Percentiles rank a stretch among this genome's conserved stretches.
Evolutionary conservation across 2,797 vertebrate species (phyloP).

Genomic region (Triplophysa bombifrons): DNA sequence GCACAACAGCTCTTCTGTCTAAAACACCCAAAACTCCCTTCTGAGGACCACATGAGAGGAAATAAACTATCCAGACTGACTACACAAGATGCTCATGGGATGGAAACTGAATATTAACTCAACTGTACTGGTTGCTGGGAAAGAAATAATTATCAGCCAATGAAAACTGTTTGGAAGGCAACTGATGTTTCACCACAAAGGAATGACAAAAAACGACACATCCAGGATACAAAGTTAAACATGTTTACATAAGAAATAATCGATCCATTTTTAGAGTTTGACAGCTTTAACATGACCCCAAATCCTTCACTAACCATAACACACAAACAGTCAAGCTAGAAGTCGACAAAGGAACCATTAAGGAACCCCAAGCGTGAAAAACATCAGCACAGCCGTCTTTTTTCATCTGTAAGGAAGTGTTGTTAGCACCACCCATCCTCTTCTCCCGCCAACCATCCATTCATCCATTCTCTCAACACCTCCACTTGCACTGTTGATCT

Average conservation of each 20-base stretch:
- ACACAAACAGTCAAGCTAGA: slow-evolving; percentile 23
- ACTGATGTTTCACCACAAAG: neutral
- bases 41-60: slow-evolving; percentile 3
- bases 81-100: slow-evolving; percentile 6
- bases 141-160: neutral
- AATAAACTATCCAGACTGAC: slow-evolving; percentile 15
- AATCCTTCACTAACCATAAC: neutral
- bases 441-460: slow-evolving; percentile 27
- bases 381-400: slow-evolving; percentile 16
- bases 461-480: neutral
- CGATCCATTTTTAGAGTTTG: neutral
- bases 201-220: neutral
- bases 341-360: slow-evolving; percentile 16
- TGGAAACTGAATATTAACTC: neutral
- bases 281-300: neutral
- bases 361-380: slow-evolving; percentile 16
- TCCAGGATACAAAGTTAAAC: neutral
- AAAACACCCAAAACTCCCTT: slow-evolving; percentile 25
- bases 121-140: neutral
- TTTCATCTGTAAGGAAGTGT: slow-evolving; percentile 19
- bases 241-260: neutral
- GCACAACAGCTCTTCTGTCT: slow-evolving; percentile 6
- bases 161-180: neutral
- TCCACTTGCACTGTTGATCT: neutral
- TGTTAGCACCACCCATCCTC: slow-evolving; percentile 32